phyloP scores from a whole-genome alignment of 2,113 vertebrate genomes.

The Scophthalmus maximus region DNA sequence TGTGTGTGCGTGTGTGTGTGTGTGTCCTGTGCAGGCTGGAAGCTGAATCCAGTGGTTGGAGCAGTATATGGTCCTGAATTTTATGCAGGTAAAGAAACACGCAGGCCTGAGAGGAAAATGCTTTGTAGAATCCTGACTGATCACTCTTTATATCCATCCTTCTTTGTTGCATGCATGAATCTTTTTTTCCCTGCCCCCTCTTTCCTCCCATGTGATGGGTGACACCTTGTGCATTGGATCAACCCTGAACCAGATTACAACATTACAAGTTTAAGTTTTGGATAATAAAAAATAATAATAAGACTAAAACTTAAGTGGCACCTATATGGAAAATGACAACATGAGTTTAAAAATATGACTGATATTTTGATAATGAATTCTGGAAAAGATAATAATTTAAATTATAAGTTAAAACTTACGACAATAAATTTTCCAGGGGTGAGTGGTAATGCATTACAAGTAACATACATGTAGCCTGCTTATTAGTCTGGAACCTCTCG shows the following conservation, averaged over 20 bases:
- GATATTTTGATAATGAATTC: too few species aligned
- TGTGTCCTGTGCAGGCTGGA: slow-evolving; percentile 57
- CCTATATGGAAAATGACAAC: too few species aligned
- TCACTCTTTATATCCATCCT: background rate
- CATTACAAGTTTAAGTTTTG: background rate
- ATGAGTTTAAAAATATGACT: too few species aligned
- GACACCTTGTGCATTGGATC: background rate
- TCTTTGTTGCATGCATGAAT: background rate
- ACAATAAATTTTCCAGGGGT: too few species aligned
- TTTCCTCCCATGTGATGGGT: too few species aligned
- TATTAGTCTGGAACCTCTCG: too few species aligned
- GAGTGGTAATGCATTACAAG: too few species aligned
- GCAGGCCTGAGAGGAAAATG: background rate
- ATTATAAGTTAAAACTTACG: too few species aligned
- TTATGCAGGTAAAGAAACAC: slow-evolving; percentile 63
- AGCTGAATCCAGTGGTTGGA: slow-evolving; percentile 69
- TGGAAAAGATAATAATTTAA: too few species aligned
- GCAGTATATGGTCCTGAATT: slow-evolving; percentile 66
- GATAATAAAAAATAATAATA: too few species aligned
- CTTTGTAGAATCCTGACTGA: background rate
- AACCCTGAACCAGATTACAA: background rate
- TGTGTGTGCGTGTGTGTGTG: slow-evolving; percentile 5
- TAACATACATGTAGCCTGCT: too few species aligned
- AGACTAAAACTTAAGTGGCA: too few species aligned
- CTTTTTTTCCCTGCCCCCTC: background rate